Evolutionary conservation across 2,888 invertebrate genomes (phyloP).

Genomic region (Caenorhabditis sp.): DNA sequence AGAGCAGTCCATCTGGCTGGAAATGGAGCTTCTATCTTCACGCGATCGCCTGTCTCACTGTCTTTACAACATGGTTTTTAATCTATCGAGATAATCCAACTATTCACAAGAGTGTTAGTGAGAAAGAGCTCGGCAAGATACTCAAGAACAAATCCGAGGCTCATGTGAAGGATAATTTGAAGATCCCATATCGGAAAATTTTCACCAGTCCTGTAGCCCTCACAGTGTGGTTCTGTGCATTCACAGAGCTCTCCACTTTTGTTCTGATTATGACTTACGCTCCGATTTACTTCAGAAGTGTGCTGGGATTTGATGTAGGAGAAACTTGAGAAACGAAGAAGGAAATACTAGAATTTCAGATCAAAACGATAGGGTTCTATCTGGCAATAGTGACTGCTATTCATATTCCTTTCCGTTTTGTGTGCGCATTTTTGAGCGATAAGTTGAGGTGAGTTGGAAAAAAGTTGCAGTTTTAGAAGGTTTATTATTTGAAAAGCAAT

Average conservation of each 20-base stretch:
- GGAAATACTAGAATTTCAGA: conserved; percentile 31
- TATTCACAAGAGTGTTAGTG: conserved; percentile 56
- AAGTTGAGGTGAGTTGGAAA: conserved; percentile 58
- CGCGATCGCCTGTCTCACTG: conserved; percentile 41
- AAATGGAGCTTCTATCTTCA: conserved; percentile 77
- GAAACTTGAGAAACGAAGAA: not conserved
- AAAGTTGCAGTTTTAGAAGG: too few species aligned
- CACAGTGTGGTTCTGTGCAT: conserved; percentile 75
- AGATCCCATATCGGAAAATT: conserved; percentile 74
- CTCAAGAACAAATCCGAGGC: conserved; percentile 72
- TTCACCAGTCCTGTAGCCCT: conserved; percentile 67
- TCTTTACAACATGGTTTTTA: conserved; percentile 64
- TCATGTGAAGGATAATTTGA: conserved; percentile 70
- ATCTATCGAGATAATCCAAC: conserved; percentile 67
- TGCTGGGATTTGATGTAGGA: conserved; percentile 55
- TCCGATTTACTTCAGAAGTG: conserved; percentile 73
- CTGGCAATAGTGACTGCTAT: conserved; percentile 54
- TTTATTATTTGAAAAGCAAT: too few species aligned
- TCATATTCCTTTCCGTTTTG: conserved; percentile 74
- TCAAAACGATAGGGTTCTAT: conserved; percentile 59
- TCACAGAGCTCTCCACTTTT: conserved; percentile 73
- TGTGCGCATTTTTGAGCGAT: conserved; percentile 74
- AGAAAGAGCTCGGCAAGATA: conserved; percentile 70
- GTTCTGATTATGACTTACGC: conserved; percentile 74
- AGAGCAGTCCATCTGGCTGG: conserved; percentile 72